Evolutionary conservation across 2,888 invertebrate genomes (phyloP).

Genomic region (Protonemura montana): DNA sequence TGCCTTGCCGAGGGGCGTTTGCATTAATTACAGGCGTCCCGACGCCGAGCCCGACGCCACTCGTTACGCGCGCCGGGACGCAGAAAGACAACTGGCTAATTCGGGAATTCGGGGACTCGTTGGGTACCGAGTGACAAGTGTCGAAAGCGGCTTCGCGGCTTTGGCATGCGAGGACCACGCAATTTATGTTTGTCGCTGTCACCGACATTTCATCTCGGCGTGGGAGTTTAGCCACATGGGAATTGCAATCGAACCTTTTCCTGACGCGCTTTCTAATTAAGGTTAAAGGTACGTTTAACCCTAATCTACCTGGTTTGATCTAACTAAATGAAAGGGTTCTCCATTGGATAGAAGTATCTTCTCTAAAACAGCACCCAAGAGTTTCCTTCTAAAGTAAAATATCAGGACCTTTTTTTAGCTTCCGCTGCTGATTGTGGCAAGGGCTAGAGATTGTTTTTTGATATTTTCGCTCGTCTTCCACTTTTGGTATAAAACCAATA

Average conservation of each 20-base stretch:
- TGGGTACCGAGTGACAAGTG: background rate
- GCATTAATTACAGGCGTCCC: no score
- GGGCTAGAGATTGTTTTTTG: background rate
- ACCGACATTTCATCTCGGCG: background rate
- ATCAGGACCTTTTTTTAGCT: background rate
- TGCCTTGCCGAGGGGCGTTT: no score
- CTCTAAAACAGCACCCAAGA: no score
- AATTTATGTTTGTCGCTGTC: background rate
- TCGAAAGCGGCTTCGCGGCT: no score
- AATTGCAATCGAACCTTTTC: background rate
- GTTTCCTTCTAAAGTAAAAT: background rate
- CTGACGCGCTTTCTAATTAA: no score
- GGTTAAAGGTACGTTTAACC: no score
- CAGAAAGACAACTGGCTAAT: background rate
- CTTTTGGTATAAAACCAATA: background rate
- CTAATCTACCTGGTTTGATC: no score
- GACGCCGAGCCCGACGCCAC: no score
- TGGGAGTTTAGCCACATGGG: background rate
- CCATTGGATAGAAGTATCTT: no score
- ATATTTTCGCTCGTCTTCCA: background rate
- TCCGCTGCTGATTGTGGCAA: background rate
- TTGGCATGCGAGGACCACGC: background rate
- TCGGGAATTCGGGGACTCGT: background rate
- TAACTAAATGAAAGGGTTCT: no score
- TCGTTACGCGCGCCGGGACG: background rate